These are phyloP conservation scores for Cacajao melanocephalus DNA, from an alignment of 2,797 vertebrate species.

Conservation along the genomic window DNA sequence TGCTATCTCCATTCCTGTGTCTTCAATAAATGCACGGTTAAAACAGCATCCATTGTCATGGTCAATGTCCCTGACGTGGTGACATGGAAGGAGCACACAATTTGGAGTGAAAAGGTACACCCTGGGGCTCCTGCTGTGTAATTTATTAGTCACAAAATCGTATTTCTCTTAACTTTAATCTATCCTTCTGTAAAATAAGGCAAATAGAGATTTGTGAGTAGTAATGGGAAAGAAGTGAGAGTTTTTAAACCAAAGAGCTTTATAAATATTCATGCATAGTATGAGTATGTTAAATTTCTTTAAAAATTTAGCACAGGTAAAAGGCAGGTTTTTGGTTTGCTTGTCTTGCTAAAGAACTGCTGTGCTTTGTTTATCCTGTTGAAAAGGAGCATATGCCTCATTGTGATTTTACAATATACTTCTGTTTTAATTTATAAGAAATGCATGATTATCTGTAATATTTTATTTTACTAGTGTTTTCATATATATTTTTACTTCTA, in stretches of 20 bases:
- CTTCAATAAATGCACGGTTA: slow-evolving; percentile 13
- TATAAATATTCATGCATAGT: slow-evolving; percentile 51
- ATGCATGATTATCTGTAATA: slow-evolving; percentile 4
- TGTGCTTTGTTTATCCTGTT: slow-evolving; percentile 28
- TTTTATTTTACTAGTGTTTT: slow-evolving; percentile 10
- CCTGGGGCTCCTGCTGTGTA: neutral
- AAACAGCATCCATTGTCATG: slow-evolving; percentile 39
- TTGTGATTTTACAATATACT: neutral
- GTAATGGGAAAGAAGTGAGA: neutral
- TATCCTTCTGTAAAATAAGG: slow-evolving; percentile 33
- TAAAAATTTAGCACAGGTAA: slow-evolving; percentile 43
- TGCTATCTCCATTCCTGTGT: slow-evolving; percentile 22
- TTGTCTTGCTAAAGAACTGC: neutral
- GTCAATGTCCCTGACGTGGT: neutral
- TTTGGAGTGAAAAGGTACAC: neutral
- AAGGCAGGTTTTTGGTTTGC: neutral
- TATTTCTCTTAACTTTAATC: slow-evolving; percentile 13
- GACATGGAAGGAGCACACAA: neutral
- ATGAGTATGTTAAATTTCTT: slow-evolving; percentile 55
- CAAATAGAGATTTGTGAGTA: slow-evolving; percentile 25
- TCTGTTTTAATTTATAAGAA: slow-evolving; percentile 25
- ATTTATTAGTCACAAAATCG: neutral
- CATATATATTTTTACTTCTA: neutral
- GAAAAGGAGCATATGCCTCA: slow-evolving; percentile 10
- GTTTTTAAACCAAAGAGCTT: slow-evolving; percentile 44